These are phyloP conservation scores for Agelaius phoeniceus DNA, from an alignment of 2,113 vertebrate genomes.

Conservation along the genomic window DNA sequence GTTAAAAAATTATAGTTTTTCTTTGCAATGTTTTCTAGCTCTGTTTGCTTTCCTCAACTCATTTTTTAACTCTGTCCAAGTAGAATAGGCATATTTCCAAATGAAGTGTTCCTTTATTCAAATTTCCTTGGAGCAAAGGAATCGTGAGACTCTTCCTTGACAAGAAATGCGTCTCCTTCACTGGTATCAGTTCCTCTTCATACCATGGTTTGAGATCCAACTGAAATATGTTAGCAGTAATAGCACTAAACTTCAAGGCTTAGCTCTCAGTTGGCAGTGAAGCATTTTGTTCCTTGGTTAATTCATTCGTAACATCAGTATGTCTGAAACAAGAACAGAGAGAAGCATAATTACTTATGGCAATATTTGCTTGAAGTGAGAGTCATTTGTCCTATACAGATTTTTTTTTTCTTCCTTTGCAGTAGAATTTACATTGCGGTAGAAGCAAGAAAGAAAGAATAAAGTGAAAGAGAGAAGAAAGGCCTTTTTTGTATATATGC, in stretches of 20 bases:
- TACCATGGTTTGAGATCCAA: neutral
- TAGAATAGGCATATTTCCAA: conserved; percentile 1
- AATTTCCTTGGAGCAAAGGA: conserved; percentile 33
- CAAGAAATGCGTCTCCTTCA: neutral
- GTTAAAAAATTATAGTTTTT: neutral
- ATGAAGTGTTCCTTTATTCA: neutral
- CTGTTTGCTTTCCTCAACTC: neutral
- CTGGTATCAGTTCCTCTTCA: neutral
- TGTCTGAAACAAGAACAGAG: conserved; percentile 50
- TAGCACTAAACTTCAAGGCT: conserved; percentile 24
- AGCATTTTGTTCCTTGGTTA: conserved; percentile 32
- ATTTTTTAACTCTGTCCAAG: neutral
- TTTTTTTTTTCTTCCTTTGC: neutral
- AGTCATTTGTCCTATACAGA: conserved; percentile 9
- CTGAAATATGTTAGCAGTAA: conserved; percentile 10
- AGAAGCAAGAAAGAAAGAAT: conserved; percentile 22
- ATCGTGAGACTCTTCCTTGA: neutral
- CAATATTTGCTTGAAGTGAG: conserved; percentile 52
- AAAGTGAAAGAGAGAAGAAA: conserved; percentile 20
- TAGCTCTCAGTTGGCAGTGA: neutral
- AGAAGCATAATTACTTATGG: conserved; percentile 37
- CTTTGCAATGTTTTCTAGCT: neutral
- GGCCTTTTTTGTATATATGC: neutral
- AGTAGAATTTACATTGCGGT: neutral
- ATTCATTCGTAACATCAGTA: conserved; percentile 33